phyloP scores from a whole-genome alignment of 2,797 vertebrate genomes.

The Cheirogaleus major region DNA sequence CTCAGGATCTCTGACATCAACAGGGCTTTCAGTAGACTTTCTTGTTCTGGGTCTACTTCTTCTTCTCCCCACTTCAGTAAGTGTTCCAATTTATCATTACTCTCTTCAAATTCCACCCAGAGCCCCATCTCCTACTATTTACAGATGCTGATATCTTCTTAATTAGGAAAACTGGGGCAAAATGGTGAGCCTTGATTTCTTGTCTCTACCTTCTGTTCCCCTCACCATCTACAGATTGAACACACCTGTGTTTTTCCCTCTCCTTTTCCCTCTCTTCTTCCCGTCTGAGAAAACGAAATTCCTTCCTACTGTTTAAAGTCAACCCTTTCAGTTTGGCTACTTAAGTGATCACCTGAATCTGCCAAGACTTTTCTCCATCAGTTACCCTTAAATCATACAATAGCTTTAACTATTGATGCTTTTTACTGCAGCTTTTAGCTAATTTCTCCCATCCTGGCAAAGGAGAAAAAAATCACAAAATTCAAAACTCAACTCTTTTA shows the following conservation, averaged over 20 bases:
- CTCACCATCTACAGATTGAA: background rate
- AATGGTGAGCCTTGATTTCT: background rate
- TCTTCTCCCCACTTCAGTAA: background rate
- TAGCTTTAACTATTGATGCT: background rate
- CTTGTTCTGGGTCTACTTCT: background rate
- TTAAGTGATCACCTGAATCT: background rate
- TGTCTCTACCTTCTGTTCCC: background rate
- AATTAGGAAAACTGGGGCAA: background rate
- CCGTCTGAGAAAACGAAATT: background rate
- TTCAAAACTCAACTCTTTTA: background rate
- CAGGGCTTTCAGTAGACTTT: background rate
- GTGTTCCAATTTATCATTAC: background rate
- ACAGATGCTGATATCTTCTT: background rate
- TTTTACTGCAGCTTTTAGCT: background rate
- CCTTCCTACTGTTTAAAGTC: constrained; percentile 12
- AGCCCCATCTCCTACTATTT: background rate
- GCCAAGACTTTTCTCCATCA: background rate
- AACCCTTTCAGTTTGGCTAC: background rate
- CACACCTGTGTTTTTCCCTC: background rate
- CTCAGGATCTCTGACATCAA: background rate
- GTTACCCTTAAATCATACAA: background rate
- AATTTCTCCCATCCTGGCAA: background rate
- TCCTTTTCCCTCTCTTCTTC: background rate
- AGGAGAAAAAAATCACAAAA: background rate
- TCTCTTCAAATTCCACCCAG: background rate